Conservation (phyloP, 2,113 vertebrate genomes). For the Aepyceros melampus region DNA sequence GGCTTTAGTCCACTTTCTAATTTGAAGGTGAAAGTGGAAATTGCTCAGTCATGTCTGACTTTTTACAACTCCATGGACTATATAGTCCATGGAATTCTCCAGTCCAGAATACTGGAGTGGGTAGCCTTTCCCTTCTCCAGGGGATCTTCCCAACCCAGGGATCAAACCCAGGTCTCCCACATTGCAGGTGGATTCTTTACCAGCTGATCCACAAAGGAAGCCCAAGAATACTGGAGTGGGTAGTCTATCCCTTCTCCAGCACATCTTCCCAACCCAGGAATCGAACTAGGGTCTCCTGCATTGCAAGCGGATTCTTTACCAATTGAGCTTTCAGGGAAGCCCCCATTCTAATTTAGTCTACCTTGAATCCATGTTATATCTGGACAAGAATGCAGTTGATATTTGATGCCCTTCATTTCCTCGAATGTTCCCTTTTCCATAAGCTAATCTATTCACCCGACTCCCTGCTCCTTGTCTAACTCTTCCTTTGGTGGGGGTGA, state of each 20-base stretch:
- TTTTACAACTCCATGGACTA: not conserved
- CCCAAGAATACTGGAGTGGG: not conserved
- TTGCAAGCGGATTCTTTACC: not conserved
- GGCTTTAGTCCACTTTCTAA: not conserved
- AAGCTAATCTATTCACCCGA: not conserved
- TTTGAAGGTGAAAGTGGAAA: not conserved
- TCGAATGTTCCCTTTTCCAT: not conserved
- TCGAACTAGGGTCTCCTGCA: not conserved
- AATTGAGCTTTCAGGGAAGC: not conserved
- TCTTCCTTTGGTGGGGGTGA: not conserved
- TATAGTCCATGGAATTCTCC: not conserved
- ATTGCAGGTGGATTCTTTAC: not conserved
- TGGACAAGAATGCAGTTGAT: not conserved
- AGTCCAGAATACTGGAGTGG: not conserved
- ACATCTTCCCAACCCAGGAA: not conserved
- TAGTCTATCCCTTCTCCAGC: not conserved
- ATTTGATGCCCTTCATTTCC: not conserved
- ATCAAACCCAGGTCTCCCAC: not conserved
- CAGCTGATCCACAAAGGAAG: not conserved
- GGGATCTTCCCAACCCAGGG: not conserved
- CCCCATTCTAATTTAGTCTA: not conserved
- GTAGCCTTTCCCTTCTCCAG: not conserved
- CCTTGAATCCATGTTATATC: not conserved
- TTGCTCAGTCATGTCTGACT: not conserved
- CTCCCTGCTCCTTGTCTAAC: not conserved